These are phyloP conservation scores for Misgurnus anguillicaudatus DNA, from an alignment of 2,113 vertebrate species.

Conservation along the genomic window DNA sequence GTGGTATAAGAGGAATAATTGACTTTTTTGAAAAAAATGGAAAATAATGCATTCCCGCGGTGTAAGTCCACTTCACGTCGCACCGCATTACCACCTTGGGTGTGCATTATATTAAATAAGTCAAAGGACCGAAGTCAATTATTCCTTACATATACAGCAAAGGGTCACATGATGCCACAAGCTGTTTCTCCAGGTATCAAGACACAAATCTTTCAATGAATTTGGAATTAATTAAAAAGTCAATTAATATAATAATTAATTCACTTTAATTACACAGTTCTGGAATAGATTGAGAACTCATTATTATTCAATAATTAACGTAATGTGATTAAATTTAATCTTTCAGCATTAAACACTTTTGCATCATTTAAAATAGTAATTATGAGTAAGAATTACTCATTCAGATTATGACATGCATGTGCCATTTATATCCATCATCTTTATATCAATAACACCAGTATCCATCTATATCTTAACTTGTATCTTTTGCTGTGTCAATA, in stretches of 20 bases:
- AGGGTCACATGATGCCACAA: constrained; percentile 39
- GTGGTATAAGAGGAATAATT: no score
- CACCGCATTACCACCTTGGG: no score
- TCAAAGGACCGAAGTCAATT: no score
- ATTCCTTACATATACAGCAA: constrained; percentile 20
- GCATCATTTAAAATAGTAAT: constrained; percentile 22
- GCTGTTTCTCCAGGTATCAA: constrained; percentile 39
- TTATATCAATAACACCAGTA: no score
- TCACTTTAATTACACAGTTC: constrained; percentile 55
- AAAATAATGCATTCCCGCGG: no score
- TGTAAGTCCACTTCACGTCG: no score
- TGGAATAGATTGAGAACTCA: constrained; percentile 45
- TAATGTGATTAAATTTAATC: constrained; percentile 53
- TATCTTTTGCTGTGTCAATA: no score
- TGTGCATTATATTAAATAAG: background rate
- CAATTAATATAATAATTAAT: constrained; percentile 57
- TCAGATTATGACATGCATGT: background rate
- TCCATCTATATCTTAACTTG: no score
- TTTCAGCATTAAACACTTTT: constrained; percentile 51
- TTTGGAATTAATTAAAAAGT: constrained; percentile 54
- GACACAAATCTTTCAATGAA: constrained; percentile 34
- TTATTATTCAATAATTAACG: constrained; percentile 59
- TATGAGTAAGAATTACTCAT: background rate
- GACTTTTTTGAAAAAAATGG: no score
- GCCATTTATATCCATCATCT: background rate